Evolutionary conservation across 2,888 invertebrate species (phyloP), one percentile per base, ranked within the genome.

Genomic region (Drosophila percnosoma): DNA sequence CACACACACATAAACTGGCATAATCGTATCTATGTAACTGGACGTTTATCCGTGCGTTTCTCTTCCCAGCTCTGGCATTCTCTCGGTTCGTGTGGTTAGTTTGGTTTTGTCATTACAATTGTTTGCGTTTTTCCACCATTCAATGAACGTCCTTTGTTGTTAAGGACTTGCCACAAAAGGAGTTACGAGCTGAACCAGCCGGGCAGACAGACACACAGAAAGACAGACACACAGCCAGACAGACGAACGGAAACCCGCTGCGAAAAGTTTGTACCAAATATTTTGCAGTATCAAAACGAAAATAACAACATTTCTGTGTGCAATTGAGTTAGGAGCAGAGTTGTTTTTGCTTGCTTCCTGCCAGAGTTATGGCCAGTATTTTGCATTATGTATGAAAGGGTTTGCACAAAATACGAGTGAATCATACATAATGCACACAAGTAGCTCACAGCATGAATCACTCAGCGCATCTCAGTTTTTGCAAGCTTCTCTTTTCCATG

Each of bases 81-180:
- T 49, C 40, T 57, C 36, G 65, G 69, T 67, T 58, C 61, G 69
- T 89, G 85, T 75, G 85, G 85, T 86, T 89, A 89, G 89, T 86
- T 86, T 89, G 85, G 85, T 86, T 89, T 86, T 86, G 85, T 86
- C 89, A 86, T 89, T 86, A 87, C 89, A 89, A 86, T 86, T 86
- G 85, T 86, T 86, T 86, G 87, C 89, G 89, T 87, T 86, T 82
- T 82, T 89, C 80, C 84, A 86, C 68, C 82, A 83, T 89, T 84
- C 85, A 87, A 82, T 85, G 78, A 65, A 60, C 49, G 78, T 80
- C 80, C 78, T 78, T 80, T 78, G 80, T 78, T 80, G 78, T 61
- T 60, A 72, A 78, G 78, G 78, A 76, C 72, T 68, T 29, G 49
- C 49, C 63, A 74, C 79, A 74, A 77, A 77, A 74, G 79, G 55